Evolutionary conservation across 1,140 invertebrate genomes (phyloP).

Genomic region (Drosophila ficusphila): DNA sequence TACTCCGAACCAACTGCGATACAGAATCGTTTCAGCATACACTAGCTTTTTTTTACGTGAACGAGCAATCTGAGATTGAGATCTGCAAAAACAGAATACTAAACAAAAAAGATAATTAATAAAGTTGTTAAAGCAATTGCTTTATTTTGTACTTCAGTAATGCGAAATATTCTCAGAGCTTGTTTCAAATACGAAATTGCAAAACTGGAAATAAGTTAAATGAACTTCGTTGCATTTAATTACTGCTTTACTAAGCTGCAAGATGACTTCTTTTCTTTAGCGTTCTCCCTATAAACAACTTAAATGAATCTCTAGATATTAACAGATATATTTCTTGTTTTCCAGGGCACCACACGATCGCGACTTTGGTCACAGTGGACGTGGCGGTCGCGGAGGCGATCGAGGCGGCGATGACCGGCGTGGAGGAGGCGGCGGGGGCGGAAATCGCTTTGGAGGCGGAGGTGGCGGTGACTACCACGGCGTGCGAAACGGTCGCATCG

Average conservation of each 20-base stretch:
- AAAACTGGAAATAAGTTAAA: neutral
- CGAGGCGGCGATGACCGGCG: constrained; percentile 76
- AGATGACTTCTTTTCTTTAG: constrained; percentile 46
- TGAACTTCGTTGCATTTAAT: too few species aligned
- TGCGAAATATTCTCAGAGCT: too few species aligned
- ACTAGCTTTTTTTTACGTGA: too few species aligned
- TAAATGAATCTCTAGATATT: neutral
- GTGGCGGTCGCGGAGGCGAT: constrained; percentile 75
- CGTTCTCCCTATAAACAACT: neutral
- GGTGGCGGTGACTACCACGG: constrained; percentile 81
- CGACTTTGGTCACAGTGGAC: constrained; percentile 69
- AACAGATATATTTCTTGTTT: neutral
- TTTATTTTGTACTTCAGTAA: too few species aligned
- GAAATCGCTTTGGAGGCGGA: constrained; percentile 59
- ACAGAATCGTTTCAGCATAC: neutral
- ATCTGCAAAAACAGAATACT: too few species aligned
- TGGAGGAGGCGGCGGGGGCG: constrained; percentile 73
- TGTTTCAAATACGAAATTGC: too few species aligned
- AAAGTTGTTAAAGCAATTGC: too few species aligned
- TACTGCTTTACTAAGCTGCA: constrained; percentile 24
- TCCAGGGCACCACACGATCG: constrained; percentile 82
- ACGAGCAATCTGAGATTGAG: too few species aligned
- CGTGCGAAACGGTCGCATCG: constrained; percentile 74
- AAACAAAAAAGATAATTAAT: too few species aligned
- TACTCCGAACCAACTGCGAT: neutral